These are phyloP conservation scores for Rhegmatorhina hoffmannsi DNA, from an alignment of 2,113 vertebrate genomes.

Conservation along the genomic window DNA sequence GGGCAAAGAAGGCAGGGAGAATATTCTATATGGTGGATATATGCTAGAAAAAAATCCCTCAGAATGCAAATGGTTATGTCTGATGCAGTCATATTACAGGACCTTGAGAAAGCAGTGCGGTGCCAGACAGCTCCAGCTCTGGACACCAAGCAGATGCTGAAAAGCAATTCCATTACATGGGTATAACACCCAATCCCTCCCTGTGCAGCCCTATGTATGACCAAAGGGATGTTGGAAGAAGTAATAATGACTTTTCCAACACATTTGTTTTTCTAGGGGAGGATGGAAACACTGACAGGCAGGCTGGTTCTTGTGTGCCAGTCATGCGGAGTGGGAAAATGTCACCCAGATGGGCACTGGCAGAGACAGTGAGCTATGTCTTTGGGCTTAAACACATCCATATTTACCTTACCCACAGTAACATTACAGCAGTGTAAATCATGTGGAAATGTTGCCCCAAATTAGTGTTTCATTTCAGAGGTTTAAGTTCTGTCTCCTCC, in stretches of 20 bases:
- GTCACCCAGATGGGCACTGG: neutral
- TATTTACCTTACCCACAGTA: neutral
- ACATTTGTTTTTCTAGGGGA: neutral
- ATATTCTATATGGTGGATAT: neutral
- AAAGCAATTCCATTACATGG: neutral
- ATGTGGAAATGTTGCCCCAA: neutral
- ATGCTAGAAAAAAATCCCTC: neutral
- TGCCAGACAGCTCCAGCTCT: neutral
- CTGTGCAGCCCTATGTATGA: neutral
- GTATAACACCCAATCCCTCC: neutral
- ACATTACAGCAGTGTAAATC: neutral
- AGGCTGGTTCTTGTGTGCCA: neutral
- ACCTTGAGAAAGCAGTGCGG: neutral
- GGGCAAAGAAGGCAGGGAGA: neutral
- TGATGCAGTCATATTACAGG: neutral
- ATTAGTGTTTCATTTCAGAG: neutral
- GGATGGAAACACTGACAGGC: neutral
- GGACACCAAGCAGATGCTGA: neutral
- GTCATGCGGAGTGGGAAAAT: accelerated
- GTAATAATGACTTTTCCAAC: neutral
- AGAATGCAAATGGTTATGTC: neutral
- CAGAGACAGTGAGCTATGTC: neutral
- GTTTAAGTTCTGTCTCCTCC: neutral
- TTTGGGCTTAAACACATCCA: neutral
- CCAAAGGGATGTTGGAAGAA: neutral